These are phyloP conservation scores for Drosophila lutescens DNA, from an alignment of 2,888 invertebrate genomes.

Conservation along the genomic window DNA sequence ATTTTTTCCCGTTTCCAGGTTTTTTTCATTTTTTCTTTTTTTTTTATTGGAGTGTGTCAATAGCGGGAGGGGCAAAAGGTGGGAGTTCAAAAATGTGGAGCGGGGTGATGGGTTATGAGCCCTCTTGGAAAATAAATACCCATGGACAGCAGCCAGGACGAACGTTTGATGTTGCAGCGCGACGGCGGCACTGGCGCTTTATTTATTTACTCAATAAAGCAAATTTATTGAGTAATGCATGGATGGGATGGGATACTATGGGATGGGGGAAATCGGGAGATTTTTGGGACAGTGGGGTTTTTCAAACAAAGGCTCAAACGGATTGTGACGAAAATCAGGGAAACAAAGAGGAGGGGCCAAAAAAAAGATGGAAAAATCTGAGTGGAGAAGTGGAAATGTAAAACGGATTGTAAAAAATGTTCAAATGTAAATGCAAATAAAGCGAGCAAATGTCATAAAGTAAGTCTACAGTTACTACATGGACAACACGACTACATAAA, in stretches of 20 bases:
- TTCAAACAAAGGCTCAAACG: slow-evolving; percentile 41
- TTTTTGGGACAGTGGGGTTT: background rate
- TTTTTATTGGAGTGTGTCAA: slow-evolving; percentile 26
- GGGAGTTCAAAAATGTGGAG: background rate
- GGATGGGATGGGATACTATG: background rate
- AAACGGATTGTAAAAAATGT: slow-evolving; percentile 41
- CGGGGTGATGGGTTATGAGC: slow-evolving; percentile 1
- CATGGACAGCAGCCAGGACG: slow-evolving; percentile 25
- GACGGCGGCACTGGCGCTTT: slow-evolving; percentile 52
- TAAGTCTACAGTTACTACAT: slow-evolving; percentile 52
- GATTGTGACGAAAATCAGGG: slow-evolving; percentile 34
- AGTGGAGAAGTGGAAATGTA: background rate
- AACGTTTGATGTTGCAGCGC: slow-evolving; percentile 45
- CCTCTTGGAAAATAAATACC: slow-evolving; percentile 30
- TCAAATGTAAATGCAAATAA: slow-evolving; percentile 69
- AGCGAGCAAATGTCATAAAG: slow-evolving; percentile 72
- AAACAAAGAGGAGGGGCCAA: slow-evolving; percentile 4
- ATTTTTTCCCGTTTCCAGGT: background rate
- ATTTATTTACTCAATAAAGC: slow-evolving; percentile 77
- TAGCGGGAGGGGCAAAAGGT: background rate
- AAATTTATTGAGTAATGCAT: slow-evolving; percentile 72
- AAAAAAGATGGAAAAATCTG: background rate
- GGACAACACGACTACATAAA: slow-evolving; percentile 33
- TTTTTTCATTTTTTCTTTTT: background rate
- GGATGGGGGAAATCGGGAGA: background rate